Base-by-base conservation (phyloP, 2,888 invertebrate genomes). In the Polia nebulosa region DNA sequence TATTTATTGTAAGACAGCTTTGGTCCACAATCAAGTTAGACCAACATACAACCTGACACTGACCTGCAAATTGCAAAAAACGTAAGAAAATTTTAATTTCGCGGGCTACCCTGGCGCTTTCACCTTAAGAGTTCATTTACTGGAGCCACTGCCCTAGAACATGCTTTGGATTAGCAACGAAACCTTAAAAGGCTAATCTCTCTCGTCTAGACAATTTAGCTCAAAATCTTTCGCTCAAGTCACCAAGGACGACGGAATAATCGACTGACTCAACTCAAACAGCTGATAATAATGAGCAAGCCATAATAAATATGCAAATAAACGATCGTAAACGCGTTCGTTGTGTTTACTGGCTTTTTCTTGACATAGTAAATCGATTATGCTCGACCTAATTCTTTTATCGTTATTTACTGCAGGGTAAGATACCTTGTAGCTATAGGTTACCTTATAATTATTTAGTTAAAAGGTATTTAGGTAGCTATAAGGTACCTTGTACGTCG, bases 291-390 rank as follows among this genome's bases (percentile, higher is more conserved):
- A 69, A 68, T 61, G 56, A 58, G 22, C 53, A 29, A 77, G 57
- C 45, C 41, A 36, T 53, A 57, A 64, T 13, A 64, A 36, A 63
- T 78, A 73, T 64, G 74, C n/a, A 49, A 78, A 78, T 59, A 3
- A 41, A 62, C 9, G 25, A 27, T 73, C 47, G 32, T 73, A 39
- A 36, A 78, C 15, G 49, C 11, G 22, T 59, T 64, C 29, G 17
- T 3, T 59, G 25, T 41, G 45, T 44, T 76, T 17, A 76, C 53
- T n/a, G 39, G 32, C 7, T 57, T 60, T 60, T 72, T 65, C 72
- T 60, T 49, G 41, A 52, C 51, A 20, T 49, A 36, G 22, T 47
- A 27, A 44, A 53, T 60, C 25, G 32, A 49, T 56, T 64, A 45
- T 44, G 22, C 51, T 39, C 22, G 45, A 71, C 77, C 55, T 71